A percentile compares a stretch with the other conserved stretches of the same genome.
Evolutionary conservation across 2,113 vertebrate species (phyloP).

Genomic region (Triplophysa dalaica): DNA sequence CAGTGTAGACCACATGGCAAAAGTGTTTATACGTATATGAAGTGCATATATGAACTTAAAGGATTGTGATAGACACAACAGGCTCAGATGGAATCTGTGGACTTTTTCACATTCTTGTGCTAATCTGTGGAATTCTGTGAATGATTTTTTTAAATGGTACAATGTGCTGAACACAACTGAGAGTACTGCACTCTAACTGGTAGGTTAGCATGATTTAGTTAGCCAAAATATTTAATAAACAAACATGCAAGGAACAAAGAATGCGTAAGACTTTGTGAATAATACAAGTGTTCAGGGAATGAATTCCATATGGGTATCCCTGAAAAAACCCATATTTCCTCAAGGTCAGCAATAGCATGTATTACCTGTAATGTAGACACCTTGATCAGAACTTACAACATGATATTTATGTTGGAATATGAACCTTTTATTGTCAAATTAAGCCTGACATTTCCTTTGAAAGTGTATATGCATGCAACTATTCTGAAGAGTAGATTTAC

Average conservation of each 20-base stretch:
- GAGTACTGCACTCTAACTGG: not conserved
- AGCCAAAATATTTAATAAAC: not conserved
- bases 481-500: not conserved
- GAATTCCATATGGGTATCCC: too few relatives aligned
- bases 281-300: not conserved
- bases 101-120: not conserved
- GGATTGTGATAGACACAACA: not conserved
- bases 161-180: not conserved
- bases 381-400: too few relatives aligned
- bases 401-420: too few relatives aligned
- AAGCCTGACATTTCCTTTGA: too few relatives aligned
- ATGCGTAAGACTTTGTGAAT: not conserved
- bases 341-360: too few relatives aligned
- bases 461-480: too few relatives aligned
- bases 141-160: not conserved
- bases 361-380: too few relatives aligned
- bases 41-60: too few relatives aligned
- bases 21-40: too few relatives aligned
- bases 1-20: too few relatives aligned
- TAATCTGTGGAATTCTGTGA: not conserved
- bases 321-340: too few relatives aligned
- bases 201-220: not conserved
- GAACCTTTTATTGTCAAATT: too few relatives aligned
- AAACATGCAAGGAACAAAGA: not conserved
- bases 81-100: not conserved